Percentiles rank a stretch among this genome's conserved stretches.
Conservation (phyloP, 1,140 invertebrate genomes). For the Drosophila sturtevanti region DNA sequence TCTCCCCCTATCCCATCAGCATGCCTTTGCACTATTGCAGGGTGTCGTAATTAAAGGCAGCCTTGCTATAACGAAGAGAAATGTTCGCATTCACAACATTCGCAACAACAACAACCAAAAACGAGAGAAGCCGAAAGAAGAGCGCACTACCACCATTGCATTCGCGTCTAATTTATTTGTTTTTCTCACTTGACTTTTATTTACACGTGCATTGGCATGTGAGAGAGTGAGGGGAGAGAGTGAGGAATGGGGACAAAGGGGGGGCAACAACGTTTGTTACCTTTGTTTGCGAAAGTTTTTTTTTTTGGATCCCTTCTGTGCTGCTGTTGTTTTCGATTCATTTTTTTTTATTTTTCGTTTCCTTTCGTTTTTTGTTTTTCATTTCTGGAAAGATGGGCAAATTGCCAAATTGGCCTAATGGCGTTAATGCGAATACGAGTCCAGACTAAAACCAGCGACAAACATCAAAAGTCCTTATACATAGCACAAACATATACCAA, state of each 20-base stretch:
- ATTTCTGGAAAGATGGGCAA: conserved; percentile 56
- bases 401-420: conserved; percentile 79
- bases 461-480: conserved; percentile 27
- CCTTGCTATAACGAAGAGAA: conserved; percentile 69
- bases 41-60: conserved; percentile 73
- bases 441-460: conserved; percentile 56
- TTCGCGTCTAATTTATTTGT: conserved; percentile 62
- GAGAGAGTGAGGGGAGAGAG: conserved; percentile 15
- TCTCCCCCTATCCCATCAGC: background rate
- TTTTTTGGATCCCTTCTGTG: background rate
- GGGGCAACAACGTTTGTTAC: conserved; percentile 55
- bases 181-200: conserved; percentile 75
- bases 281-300: conserved; percentile 62
- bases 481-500: conserved; percentile 5
- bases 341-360: conserved; percentile 30
- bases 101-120: conserved; percentile 32
- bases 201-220: conserved; percentile 76
- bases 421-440: conserved; percentile 79
- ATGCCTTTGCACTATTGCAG: conserved; percentile 6
- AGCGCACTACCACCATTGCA: background rate
- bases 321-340: conserved; percentile 24
- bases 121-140: conserved; percentile 18
- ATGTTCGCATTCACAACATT: conserved; percentile 55
- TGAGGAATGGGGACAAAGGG: background rate
- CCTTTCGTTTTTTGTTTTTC: conserved; percentile 30